Evolutionary conservation across 2,113 vertebrate genomes (phyloP).

Genomic region (Eclectus roratus): DNA sequence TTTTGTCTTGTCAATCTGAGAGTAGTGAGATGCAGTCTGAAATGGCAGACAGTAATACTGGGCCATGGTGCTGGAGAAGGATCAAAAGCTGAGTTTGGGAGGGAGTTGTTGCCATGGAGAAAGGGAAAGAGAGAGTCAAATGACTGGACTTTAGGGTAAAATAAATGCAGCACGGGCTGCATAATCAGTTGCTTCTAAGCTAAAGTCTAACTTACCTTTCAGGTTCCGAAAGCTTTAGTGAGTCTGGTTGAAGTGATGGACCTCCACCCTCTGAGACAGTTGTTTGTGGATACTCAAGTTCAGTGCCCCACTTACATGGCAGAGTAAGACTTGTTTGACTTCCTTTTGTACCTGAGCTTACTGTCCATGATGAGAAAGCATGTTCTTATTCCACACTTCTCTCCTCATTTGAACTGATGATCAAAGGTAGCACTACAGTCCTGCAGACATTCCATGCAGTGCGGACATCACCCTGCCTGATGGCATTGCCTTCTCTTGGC

Average conservation of each 20-base stretch:
- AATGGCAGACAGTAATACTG: neutral
- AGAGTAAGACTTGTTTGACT: slow-evolving; percentile 59
- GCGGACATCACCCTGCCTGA: neutral
- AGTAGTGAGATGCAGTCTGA: neutral
- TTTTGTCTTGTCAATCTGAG: neutral
- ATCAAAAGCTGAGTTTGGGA: neutral
- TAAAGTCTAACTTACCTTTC: neutral
- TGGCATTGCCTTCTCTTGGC: neutral
- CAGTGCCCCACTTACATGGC: slow-evolving; percentile 79
- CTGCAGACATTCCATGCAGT: neutral
- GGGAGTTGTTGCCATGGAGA: neutral
- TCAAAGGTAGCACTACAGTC: neutral
- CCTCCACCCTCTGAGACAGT: slow-evolving; percentile 73
- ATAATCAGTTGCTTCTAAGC: neutral
- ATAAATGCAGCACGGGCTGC: neutral
- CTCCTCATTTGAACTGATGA: neutral
- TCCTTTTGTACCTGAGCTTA: neutral
- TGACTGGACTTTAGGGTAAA: neutral
- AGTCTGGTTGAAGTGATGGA: slow-evolving; percentile 84
- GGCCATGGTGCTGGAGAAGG: neutral
- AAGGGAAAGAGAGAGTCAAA: neutral
- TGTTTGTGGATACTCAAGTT: slow-evolving; percentile 73
- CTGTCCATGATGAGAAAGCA: neutral
- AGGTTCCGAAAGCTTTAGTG: slow-evolving; percentile 90
- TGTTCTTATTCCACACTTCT: neutral